Percentiles rank a stretch among this genome's conserved stretches.
These are phyloP conservation scores for Sardinella longiceps DNA, from an alignment of 2,797 vertebrate species.

Conservation along the genomic window DNA sequence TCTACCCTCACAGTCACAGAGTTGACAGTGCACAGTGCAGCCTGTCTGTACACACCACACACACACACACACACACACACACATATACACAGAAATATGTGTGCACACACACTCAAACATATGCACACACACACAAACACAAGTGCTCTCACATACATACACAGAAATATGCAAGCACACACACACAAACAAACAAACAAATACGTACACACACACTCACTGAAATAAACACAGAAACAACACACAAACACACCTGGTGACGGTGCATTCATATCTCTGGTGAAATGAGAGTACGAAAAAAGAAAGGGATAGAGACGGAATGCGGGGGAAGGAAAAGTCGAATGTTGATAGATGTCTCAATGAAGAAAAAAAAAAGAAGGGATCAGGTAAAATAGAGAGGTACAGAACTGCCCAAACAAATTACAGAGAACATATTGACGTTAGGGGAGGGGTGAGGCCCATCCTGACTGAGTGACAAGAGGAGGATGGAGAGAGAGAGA, in stretches of 20 bases:
- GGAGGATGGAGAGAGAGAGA: conserved; percentile 31
- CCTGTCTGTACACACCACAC: conserved; percentile 50
- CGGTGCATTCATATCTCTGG: not conserved
- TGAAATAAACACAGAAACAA: not conserved
- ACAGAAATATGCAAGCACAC: not conserved
- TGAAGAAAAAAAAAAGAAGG: not conserved
- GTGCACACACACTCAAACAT: not conserved
- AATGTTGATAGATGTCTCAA: conserved; percentile 22
- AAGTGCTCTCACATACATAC: not conserved
- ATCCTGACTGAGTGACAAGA: conserved; percentile 57
- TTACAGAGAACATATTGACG: conserved; percentile 36
- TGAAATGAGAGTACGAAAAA: conserved; percentile 13
- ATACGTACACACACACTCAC: not conserved
- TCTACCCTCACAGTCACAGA: conserved; percentile 56
- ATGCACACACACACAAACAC: not conserved
- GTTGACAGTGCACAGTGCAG: conserved; percentile 54
- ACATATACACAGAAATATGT: conserved; percentile 57
- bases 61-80: conserved; percentile 54
- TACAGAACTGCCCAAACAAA: conserved; percentile 44
- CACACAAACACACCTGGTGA: conserved; percentile 38
- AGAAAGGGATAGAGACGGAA: conserved; percentile 15
- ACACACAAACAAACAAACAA: not conserved
- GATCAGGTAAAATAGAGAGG: conserved; percentile 9
- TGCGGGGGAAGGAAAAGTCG: not conserved
- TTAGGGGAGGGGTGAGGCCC: conserved; percentile 46